Base-by-base conservation (phyloP, 2,113 vertebrate genomes). In the Cyphomyrus plagiostoma region DNA sequence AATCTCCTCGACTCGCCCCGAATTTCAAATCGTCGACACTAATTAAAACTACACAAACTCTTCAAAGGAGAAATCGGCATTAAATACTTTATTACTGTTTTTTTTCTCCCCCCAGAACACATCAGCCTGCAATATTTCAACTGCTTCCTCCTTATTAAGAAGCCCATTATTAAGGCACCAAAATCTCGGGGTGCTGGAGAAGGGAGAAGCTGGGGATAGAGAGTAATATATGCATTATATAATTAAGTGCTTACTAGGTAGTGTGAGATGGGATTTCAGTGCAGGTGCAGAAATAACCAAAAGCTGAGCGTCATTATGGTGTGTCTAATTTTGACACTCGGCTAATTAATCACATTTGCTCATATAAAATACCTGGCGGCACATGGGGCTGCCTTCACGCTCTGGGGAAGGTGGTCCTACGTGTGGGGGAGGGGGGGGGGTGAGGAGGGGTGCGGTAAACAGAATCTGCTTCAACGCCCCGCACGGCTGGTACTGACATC, bases 41-140 rank as follows among this genome's bases (percentile, higher is more conserved):
- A 90, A 90, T 90, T 90, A 90, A 87, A 90, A 87, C 89, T 87
- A 77, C 62, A 87, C 84, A 80, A 88, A 88, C 45, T 87, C 83
- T 86, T 89, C 46, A 86, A 70, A 87, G 89, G 62, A 86, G 53
- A 45, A 87, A 74, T 21, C 74, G 83, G 56, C 89, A 23, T 89
- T 77, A 52, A 89, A 89, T 50, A 85, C 89, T 80, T 89, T 52
- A 84, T 58, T 84, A 84, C 52, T 17, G 52, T 58, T 26, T 56
- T 77, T 50, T 89, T 83, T 46, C 45, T 39, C 13, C 23, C 21
- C 46, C 39, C 50, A 84, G 52, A 4, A 23, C 83, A 62, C 56
- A n/a, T 48, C 82, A 19, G n/a, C 89, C 45, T 48, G n/a, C 80
- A 85, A 52, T 84, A 62, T 89, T 62, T 84, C 80, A 53, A 26